Evolutionary conservation across 1,140 invertebrate genomes (phyloP), one percentile per base, ranked within the genome.

Genomic region (Branchinecta lynchi): DNA sequence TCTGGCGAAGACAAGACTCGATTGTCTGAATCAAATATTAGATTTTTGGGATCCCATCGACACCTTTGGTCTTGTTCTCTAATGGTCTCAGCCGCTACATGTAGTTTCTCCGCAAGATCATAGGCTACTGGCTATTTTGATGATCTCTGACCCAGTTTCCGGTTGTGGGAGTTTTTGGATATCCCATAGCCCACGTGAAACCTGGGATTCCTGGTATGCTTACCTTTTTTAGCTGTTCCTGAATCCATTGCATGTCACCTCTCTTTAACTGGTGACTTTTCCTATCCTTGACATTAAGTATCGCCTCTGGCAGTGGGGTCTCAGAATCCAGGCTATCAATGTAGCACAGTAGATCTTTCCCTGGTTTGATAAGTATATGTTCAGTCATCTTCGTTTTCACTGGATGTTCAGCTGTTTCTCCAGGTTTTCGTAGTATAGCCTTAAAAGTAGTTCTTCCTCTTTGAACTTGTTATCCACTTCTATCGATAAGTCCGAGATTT

Each of bases 381-480:
- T 32, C 32, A 32, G 68, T 69, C 60, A 66, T 66, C 9, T 70
- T 21, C 8, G 44, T 45, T 67, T 70, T 65, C 69, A 44, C 12
- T 69, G 73, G 66, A 87, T 85, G 70, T 87, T 85, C 7, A 90
- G 77, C 75, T 89, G 88, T 70, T 83, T 82, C 77, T 89, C 86
- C 65, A 90, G 77, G 75, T 89, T 86, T 46, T 82, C 77, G 76
- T 90, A 90, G 71, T 87, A 85, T 72, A 87, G 83, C 72, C 83
- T 82, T 7, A 90, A 78, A 80, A 90, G 85, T 75, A 86, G 83
- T 80, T 90, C 86, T 78, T 90, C 89, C 75, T 87, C 84, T 74
- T 85, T 82, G 80, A 89, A 90, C 43, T 86, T 85, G 75, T 85
- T 83, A 75, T 90, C 87, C 72, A 91, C 85, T 76, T 66, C 68